Base-by-base conservation (phyloP, 2,113 vertebrate species). In the Xiphophorus maculatus region DNA sequence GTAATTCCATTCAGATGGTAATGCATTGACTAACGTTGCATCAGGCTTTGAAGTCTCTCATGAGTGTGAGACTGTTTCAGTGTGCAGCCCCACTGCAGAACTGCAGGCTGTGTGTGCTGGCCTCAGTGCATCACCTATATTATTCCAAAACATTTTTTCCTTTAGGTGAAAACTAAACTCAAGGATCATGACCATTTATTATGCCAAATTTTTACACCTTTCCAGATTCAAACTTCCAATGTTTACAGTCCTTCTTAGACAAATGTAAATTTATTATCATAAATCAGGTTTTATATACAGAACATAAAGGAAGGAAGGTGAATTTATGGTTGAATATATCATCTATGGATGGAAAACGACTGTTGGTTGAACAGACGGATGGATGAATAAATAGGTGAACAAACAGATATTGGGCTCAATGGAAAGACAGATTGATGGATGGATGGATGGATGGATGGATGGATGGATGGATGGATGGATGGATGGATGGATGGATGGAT, bases 1-100 rank as follows among this genome's bases (percentile, higher is more conserved):
- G 51, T 64, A 75, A 81, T 76, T 54, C 7, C 7, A 35, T 58
- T 30, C 64, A 29, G 13, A 54, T n/a, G 67, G 79, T 73, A 69
- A 88, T 62, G 37, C 2, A 37, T 80, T 77, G 66, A 83, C 81
- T 82, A 65, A 48, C 22, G 30, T 88, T 85, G 77, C 84, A 75
- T 88, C 86, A 86, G 17, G 73, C 82, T 88, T 87, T 92, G 73
- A 88, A 84, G 84, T 71, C 44, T 84, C 73, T 51, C 65, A 67
- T 63, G 63, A 48, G 51, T 65, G 72, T 73, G 40, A 58, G 67
- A 54, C 32, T 81, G 63, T 76, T 82, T 79, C 22, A 77, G 60
- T 35, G 66, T 76, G 71, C 30, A 86, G 70, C n/a, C 62, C 54
- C n/a, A 7, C 66, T 66, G 79, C 68, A 66, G 60, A 37, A 33